Evolutionary conservation across 2,888 invertebrate species (phyloP), one percentile per base, ranked within the genome.

Genomic region (Parasteatoda lunata): DNA sequence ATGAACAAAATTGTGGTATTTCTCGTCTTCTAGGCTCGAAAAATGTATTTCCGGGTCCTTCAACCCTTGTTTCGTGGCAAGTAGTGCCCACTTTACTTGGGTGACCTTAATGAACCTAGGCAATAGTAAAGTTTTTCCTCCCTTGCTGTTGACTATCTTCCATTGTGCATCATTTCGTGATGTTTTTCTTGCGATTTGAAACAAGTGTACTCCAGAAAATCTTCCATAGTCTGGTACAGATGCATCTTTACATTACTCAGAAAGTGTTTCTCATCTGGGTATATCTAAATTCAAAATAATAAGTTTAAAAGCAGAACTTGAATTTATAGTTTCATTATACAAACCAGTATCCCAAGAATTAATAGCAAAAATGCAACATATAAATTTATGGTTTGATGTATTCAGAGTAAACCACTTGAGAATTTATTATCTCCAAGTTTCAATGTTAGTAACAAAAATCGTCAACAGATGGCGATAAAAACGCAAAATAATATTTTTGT

Each of bases 151-250:
- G n/a, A 59, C 59, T 59, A 59, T 59, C 59, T 59, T n/a, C 59
- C 59, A 59, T 59, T 59, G n/a, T 9, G 59, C n/a, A 59, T 30
- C 30, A 30, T 59, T 59, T 59, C 59, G 5, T 64, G 59, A 9
- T 54, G 6, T 45, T 82, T 77, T 49, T 68, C 52, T 15, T 30
- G 72, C 30, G 80, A 65, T 54, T 83, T 82, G 76, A 84, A 88
- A 72, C 96, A 96, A 94, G 97, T 97, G 94, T 96, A 95, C 92
- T 96, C 94, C 92, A 97, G 95, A 93, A 95, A 97, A 93, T 97
- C 95, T 93, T 97, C 97, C 96, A 97, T 97, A 90, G 97, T 97
- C 91, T 95, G 94, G 93, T 97, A 97, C 90, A 97, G 95, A 93
- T 98, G 97, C 54, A 95, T 94, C 91, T 95, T 95, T 0, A 97